Evolutionary conservation across 2,797 vertebrate species (phyloP), one percentile per base, ranked within the genome.

Genomic region (Amblyopsis hoosieri): DNA sequence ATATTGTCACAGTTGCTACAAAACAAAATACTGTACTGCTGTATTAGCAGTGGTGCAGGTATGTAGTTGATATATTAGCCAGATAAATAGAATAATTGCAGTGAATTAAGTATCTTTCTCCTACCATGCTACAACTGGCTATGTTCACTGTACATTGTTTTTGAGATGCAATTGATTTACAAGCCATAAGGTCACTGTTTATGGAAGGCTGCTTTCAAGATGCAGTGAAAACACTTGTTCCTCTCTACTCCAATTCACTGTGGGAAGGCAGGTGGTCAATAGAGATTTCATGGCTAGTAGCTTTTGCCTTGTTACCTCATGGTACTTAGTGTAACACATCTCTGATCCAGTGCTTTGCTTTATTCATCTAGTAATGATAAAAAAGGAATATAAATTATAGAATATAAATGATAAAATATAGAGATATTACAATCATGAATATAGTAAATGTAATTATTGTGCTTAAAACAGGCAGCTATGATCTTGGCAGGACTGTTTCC

Each of bases 141-240:
- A 51, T 72, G 62, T 71, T 64, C 71, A 58, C 42, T 67, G 60
- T 19, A 47, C 13, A 33, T 33, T 62, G 67, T 74, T 76, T 79
- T 62, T 76, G 69, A 71, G 59, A 62, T 42, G 17, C 62, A 59
- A 86, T 80, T 85, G 86, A 84, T 85, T 89, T 87, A 89, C 76
- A 71, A 75, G 67, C 62, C 71, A 79, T 83, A 87, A 85, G 87
- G 83, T 89, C 87, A 81, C 72, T 87, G 75, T 89, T 83, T 85
- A 84, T 84, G 78, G 81, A 84, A 72, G 79, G 76, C 19, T 85
- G 78, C 72, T 76, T 81, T 69, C 71, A 81, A 72, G 67, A 71
- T 78, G 58, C 60, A 70, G 57, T 67, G 73, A 79, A 79, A 87
- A 83, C 79, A 69, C 64, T 78, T 83, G 84, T 84, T 88, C 64